A percentile compares a stretch with the other conserved stretches of the same genome.
Conservation (phyloP, 2,888 invertebrate species). For the Glaucopsyche alexis region DNA sequence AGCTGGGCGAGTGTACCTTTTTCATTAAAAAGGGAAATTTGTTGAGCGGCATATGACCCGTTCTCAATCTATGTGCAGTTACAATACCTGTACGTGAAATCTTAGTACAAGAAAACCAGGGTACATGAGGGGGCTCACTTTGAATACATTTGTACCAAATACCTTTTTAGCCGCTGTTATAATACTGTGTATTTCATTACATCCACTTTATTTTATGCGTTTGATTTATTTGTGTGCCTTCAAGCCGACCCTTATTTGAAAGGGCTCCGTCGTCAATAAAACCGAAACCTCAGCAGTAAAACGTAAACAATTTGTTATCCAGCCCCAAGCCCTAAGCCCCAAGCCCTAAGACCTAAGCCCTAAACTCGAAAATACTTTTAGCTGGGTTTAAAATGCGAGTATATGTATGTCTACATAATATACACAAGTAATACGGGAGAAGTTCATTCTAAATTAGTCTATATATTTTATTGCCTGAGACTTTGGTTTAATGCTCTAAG, state of each 20-base stretch:
- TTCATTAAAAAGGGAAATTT: too few species aligned
- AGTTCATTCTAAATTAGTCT: too few species aligned
- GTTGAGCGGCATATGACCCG: too few species aligned
- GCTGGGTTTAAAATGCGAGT: not conserved
- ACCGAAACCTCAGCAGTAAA: conserved; percentile 14
- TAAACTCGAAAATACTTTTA: not conserved
- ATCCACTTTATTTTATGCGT: not conserved
- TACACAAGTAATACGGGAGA: not conserved
- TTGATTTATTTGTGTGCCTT: not conserved
- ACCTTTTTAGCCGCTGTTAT: too few species aligned
- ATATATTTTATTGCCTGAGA: too few species aligned
- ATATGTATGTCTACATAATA: not conserved
- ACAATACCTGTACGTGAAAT: too few species aligned
- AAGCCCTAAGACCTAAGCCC: not conserved
- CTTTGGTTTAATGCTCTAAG: too few species aligned
- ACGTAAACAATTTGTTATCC: conserved; percentile 16
- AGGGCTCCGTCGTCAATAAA: not conserved
- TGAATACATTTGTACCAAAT: too few species aligned
- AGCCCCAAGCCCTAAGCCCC: not conserved
- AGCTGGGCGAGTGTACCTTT: too few species aligned
- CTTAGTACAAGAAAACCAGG: too few species aligned
- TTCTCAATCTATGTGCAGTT: too few species aligned
- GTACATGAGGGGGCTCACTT: too few species aligned
- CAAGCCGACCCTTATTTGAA: not conserved
- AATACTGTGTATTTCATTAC: not conserved